Evolutionary conservation across 2,113 vertebrate species (phyloP), one percentile per base, ranked within the genome.

Genomic region (Bambusicola thoracicus): DNA sequence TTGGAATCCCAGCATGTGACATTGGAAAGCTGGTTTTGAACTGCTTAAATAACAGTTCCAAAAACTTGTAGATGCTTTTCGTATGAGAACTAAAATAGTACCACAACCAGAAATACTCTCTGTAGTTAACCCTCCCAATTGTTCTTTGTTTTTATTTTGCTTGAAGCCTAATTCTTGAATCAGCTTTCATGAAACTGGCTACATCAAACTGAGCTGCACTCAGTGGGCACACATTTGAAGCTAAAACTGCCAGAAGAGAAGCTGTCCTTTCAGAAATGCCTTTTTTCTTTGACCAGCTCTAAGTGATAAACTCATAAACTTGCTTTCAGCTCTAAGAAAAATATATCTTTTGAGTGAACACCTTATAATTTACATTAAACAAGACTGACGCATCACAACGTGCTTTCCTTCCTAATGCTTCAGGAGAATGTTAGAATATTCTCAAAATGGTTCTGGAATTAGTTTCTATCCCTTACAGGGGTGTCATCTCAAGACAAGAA

Each of bases 211-310:
- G 88, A 95, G 89, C 82, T 76, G 44, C 69, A 97, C 96, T 97
- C 97, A 90, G 94, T 92, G 80, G 94, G 89, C 79, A 95, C 58
- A 92, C 92, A 91, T 97, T 95, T 97, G 96, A 97, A 97, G 95
- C 40, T 55, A 36, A 61, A 82, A 91, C 91, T 91, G 84, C 86
- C 87, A 90, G 86, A 96, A 94, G 49, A 97, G 92, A 94, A 85
- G 49, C 43, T 94, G 91, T 65, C 70, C 94, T 96, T 97, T 93
- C 36, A 96, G 83, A 96, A 97, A 87, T 7, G 72, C 48, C 63
- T 96, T 94, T 96, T 73, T 66, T 43, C 61, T 67, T 49, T 93
- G 93, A 91, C 92, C 76, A 93, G 6, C 44, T 87, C 30, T 90
- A 97, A 94, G 68, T 84, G 38, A 24, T 81, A 69, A 96, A 96